phyloP scores from a whole-genome alignment of 2,797 vertebrate genomes.

The Triplophysa bombifrons region DNA sequence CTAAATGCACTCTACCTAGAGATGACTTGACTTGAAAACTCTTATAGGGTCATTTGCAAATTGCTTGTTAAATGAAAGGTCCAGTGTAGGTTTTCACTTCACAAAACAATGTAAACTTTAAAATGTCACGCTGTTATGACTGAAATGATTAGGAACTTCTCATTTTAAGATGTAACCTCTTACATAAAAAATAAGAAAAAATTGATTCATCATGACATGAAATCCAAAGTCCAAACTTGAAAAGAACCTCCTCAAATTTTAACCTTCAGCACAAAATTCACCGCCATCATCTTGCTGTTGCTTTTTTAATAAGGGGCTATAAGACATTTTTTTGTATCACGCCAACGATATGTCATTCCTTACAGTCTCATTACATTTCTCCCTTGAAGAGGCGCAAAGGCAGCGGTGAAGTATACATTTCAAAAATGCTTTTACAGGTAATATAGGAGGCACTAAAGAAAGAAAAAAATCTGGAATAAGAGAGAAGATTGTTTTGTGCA shows the following conservation, averaged over 20 bases:
- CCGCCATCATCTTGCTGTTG: background rate
- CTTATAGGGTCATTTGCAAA: background rate
- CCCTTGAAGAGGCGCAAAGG: slow-evolving; percentile 23
- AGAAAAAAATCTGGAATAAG: slow-evolving; percentile 2
- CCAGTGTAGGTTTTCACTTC: background rate
- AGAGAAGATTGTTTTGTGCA: slow-evolving; percentile 18
- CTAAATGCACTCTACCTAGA: too few species aligned
- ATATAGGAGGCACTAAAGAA: slow-evolving; percentile 17
- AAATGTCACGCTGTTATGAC: too few species aligned
- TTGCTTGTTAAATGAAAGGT: background rate
- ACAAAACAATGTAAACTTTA: too few species aligned
- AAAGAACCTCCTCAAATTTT: background rate
- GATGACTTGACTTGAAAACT: too few species aligned
- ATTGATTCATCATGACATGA: background rate
- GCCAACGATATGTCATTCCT: slow-evolving; percentile 27
- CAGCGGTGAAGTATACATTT: slow-evolving; percentile 37
- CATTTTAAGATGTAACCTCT: background rate
- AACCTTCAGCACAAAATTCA: background rate
- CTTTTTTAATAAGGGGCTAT: slow-evolving; percentile 30
- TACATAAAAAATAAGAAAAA: background rate
- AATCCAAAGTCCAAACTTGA: too few species aligned
- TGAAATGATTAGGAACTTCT: background rate
- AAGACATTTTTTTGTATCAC: slow-evolving; percentile 24
- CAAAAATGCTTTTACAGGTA: slow-evolving; percentile 47
- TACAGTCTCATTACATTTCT: slow-evolving; percentile 51